phyloP scores from a whole-genome alignment of 92 coral and sea anemone genomes.

The Hydrozoanthus gracilis region DNA sequence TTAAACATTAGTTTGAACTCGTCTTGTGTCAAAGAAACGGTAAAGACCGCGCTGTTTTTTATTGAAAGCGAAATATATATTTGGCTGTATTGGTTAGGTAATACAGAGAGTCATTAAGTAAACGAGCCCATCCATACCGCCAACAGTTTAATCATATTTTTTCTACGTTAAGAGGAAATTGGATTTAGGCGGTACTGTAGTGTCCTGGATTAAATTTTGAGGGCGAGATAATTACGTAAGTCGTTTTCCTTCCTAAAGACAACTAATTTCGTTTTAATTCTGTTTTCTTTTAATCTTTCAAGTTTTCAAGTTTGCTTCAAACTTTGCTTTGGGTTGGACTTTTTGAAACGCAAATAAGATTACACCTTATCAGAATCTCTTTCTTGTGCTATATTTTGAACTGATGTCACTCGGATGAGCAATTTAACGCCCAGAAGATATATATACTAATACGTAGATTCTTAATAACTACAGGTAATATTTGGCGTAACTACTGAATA shows the following conservation, averaged over 20 bases:
- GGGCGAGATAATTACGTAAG: neutral
- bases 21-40: neutral
- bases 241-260: neutral
- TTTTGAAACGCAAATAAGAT: neutral
- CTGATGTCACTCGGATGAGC: neutral
- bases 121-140: neutral
- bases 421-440: neutral
- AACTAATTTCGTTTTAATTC: neutral
- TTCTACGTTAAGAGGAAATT: neutral
- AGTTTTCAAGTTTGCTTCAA: neutral
- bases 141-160: neutral
- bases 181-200: neutral
- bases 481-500: neutral
- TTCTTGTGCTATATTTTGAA: neutral
- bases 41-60: neutral
- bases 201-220: neutral
- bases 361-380: neutral
- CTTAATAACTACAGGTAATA: conserved; percentile 1
- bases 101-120: neutral
- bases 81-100: neutral
- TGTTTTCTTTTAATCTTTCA: neutral
- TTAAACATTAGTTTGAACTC: neutral
- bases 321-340: neutral
- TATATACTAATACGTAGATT: neutral
- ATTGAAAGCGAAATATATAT: neutral